Evolutionary conservation across 1,140 invertebrate genomes (phyloP).

Genomic region (Bombyx mandarina): DNA sequence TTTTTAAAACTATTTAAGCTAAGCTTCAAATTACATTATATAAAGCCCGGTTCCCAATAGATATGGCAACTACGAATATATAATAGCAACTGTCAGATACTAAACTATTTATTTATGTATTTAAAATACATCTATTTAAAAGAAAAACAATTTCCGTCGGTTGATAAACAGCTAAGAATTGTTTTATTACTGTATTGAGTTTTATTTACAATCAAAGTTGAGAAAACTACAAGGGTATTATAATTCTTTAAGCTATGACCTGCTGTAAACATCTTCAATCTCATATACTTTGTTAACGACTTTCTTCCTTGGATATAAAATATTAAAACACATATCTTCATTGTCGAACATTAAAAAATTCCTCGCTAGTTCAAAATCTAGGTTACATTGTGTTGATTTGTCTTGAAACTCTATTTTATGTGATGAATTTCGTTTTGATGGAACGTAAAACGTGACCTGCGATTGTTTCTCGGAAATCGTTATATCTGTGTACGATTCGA

Average conservation of each 20-base stretch:
- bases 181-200: too few relatives aligned
- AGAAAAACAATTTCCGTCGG: too few relatives aligned
- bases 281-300: conserved; percentile 36
- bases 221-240: too few relatives aligned
- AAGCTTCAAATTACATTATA: too few relatives aligned
- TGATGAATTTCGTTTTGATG: conserved; percentile 14
- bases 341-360: conserved; percentile 55
- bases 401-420: conserved; percentile 28
- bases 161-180: too few relatives aligned
- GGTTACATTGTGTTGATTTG: conserved; percentile 44
- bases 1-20: too few relatives aligned
- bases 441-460: conserved; percentile 26
- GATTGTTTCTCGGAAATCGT: conserved; percentile 31
- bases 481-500: conserved; percentile 34
- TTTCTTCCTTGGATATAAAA: conserved; percentile 29
- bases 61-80: too few relatives aligned
- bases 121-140: conserved; percentile 5
- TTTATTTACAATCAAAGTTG: too few relatives aligned
- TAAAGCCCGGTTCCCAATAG: too few relatives aligned
- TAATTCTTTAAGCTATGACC: conserved; percentile 19
- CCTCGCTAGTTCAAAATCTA: conserved; percentile 39
- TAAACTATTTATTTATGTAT: too few relatives aligned
- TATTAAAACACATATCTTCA: conserved; percentile 23
- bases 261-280: conserved; percentile 52
- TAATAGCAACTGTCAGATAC: too few relatives aligned